Conservation (phyloP, 1,140 invertebrate species). For the Caenorhabditis briggsae region DNA sequence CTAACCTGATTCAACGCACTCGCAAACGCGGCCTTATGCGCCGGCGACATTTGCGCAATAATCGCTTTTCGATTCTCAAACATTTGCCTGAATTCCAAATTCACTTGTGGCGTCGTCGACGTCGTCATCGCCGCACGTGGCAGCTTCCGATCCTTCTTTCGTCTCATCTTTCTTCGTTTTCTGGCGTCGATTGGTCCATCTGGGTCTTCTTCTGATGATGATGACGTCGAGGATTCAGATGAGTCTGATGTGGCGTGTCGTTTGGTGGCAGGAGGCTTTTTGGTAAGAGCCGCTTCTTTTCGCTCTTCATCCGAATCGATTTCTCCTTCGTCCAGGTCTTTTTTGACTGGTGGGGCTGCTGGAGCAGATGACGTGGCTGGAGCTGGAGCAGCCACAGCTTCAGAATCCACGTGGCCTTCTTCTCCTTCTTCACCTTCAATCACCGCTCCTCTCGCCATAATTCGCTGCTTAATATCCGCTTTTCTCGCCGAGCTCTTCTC, state of each 20-base stretch:
- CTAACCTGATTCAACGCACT: constrained; percentile 24
- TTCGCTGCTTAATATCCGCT: constrained; percentile 21
- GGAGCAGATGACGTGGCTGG: neutral
- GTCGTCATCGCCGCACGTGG: neutral
- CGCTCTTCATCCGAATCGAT: constrained; percentile 60
- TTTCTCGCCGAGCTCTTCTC: constrained; percentile 24
- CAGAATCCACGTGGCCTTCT: no score
- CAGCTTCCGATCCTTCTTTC: neutral
- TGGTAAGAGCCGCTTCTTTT: constrained; percentile 1
- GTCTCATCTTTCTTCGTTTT: constrained; percentile 4
- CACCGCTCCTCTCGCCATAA: constrained; percentile 23
- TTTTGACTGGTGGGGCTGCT: neutral
- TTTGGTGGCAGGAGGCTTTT: neutral
- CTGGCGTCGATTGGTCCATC: neutral
- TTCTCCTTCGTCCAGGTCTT: constrained; percentile 57
- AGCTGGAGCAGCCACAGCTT: neutral
- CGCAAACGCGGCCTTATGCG: constrained; percentile 18
- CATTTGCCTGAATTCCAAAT: constrained; percentile 17
- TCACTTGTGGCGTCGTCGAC: neutral
- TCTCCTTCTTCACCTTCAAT: neutral
- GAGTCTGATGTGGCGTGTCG: neutral
- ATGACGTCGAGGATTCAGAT: neutral
- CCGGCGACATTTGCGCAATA: constrained; percentile 35
- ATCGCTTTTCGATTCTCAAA: constrained; percentile 41
- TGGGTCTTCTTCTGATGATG: constrained; percentile 8